These are phyloP conservation scores for Camponotus vicinus DNA, from an alignment of 1,140 invertebrate genomes.

Conservation along the genomic window DNA sequence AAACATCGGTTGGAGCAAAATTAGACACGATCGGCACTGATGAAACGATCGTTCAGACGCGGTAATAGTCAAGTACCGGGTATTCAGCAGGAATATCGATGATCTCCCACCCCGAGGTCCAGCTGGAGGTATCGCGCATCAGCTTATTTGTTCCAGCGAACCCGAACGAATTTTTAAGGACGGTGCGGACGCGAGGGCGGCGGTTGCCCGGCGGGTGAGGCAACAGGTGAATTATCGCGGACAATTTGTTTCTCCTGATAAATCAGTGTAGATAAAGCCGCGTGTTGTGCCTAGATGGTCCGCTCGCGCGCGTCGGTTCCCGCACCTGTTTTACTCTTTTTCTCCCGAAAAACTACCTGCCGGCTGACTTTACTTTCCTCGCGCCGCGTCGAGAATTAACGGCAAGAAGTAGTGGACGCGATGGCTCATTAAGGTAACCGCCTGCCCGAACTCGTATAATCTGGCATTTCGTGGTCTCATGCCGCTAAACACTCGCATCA, in stretches of 20 bases:
- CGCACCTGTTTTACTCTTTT: conserved; percentile 65
- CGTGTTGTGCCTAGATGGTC: conserved; percentile 50
- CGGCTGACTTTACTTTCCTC: conserved; percentile 37
- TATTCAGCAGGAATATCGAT: conserved; percentile 17
- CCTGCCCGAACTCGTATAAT: not conserved
- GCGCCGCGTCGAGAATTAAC: not conserved
- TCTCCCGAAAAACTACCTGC: conserved; percentile 48
- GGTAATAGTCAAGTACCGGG: not conserved
- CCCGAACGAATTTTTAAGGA: conserved; percentile 42
- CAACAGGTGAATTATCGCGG: conserved; percentile 63
- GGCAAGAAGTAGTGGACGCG: not conserved
- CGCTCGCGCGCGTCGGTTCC: not conserved
- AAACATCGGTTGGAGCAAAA: not conserved
- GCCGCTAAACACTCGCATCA: conserved; percentile 22
- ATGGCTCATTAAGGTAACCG: conserved; percentile 17
- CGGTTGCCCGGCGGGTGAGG: not conserved
- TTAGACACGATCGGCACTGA: not conserved
- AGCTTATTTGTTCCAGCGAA: conserved; percentile 32
- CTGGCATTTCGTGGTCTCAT: not conserved
- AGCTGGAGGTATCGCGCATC: conserved; percentile 26
- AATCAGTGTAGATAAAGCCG: conserved; percentile 64
- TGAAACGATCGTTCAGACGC: not conserved
- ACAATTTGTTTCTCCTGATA: conserved; percentile 61
- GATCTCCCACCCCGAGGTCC: conserved; percentile 23
- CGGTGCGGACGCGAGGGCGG: not conserved